Base-by-base conservation (phyloP, 2,113 vertebrate species). In the Ceuthmochares aereus region DNA sequence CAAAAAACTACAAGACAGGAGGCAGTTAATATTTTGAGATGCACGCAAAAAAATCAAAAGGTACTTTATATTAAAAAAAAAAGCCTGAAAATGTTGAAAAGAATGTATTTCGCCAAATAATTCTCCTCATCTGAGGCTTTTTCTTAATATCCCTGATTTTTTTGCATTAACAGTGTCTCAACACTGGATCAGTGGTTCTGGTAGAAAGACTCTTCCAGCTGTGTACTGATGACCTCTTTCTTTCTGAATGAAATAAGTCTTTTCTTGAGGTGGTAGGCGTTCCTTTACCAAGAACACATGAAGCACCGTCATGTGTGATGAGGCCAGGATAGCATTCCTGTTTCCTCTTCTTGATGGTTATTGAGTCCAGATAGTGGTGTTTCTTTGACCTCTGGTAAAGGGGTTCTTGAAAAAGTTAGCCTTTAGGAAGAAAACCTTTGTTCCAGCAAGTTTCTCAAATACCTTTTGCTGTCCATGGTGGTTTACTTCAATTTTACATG, bases 281-380 rank as follows among this genome's bases (percentile, higher is more conserved):
- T 58, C 7, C 34, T 72, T 63, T 27, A 43, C 16, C n/a, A 63
- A 27, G 34, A 42, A 49, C 13, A 15, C 1, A 0, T 75, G 42
- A 5, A 85, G 19, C 30, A n/a, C 11, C 11, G 0, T 0, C 43
- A 19, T 21, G 2, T 8, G 16, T 37, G 40, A 16, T 3, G 7
- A 75, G n/a, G 18, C 43, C 51, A 40, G 45, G 30, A 26, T 32
- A n/a, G 47, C 1, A 0, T 66, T 62, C 6, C 13, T 29, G 4
- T 70, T 88, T 60, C 45, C 12, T 20, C 6, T 26, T 81, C 17
- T 56, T 66, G 42, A 84, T 30, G 18, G 5, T 64, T 72, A 72
- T 14, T 18, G 14, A 76, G 34, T 58, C 34, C 34, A 36, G 22
- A 13, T 43, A 49, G 8, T 27, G 23, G 13, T 56, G 30, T 12